Percentiles rank a stretch among this genome's conserved stretches.
Conservation (phyloP, 23 tunicate species). For the Halocynthia aurantium region DNA sequence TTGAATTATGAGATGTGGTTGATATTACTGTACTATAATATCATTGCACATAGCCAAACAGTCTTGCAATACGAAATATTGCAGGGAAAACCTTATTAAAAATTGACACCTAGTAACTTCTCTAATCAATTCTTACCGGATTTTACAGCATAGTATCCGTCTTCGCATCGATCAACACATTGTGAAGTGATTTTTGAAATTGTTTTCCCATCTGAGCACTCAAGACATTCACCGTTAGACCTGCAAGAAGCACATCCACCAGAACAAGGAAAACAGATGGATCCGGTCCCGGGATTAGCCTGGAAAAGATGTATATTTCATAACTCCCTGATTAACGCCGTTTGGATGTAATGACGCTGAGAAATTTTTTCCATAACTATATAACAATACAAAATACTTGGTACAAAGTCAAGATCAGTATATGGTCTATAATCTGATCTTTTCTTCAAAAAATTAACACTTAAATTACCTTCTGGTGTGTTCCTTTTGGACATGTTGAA, state of each 20-base stretch:
- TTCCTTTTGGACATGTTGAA: conserved; percentile 16
- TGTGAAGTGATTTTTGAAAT: conserved; percentile 27
- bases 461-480: conserved; percentile 2
- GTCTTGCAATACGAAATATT: background rate
- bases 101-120: too few relatives aligned
- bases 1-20: background rate
- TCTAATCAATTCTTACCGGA: background rate
- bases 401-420: too few relatives aligned
- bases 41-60: background rate
- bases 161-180: conserved; percentile 50
- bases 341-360: background rate
- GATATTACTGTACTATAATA: background rate
- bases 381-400: too few relatives aligned
- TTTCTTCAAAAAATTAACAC: too few relatives aligned
- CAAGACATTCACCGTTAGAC: conserved; percentile 30
- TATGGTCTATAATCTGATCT: too few relatives aligned
- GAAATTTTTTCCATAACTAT: too few relatives aligned
- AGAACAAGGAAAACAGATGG: conserved; percentile 53
- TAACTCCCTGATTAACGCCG: too few relatives aligned
- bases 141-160: conserved; percentile 41
- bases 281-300: background rate
- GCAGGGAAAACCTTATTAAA: too few relatives aligned
- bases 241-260: conserved; percentile 47
- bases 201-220: conserved; percentile 33
- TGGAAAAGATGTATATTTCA: too few relatives aligned